phyloP scores from a whole-genome alignment of 2,888 invertebrate genomes.

The Hoplodrina ambigua region DNA sequence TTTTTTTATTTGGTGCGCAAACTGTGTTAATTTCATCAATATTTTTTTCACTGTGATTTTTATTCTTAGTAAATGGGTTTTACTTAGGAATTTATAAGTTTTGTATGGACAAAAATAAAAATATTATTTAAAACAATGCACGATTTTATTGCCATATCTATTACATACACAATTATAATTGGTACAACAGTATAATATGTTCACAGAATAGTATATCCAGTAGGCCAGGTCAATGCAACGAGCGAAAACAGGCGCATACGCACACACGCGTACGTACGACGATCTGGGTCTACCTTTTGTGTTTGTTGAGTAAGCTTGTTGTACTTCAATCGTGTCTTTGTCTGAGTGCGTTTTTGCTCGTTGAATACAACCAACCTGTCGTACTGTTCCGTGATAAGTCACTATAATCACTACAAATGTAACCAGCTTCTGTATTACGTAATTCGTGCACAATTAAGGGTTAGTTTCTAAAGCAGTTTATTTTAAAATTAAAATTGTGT shows the following conservation, averaged over 20 bases:
- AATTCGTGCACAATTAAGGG: conserved; percentile 67
- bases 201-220: background rate
- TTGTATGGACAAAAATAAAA: conserved; percentile 66
- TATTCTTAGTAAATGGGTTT: conserved; percentile 50
- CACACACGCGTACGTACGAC: background rate
- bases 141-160: conserved; percentile 87
- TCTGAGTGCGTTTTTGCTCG: background rate
- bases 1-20: conserved; percentile 42
- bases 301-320: background rate
- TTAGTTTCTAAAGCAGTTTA: conserved; percentile 65
- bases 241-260: background rate
- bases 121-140: conserved; percentile 79
- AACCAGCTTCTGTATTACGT: conserved; percentile 53
- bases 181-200: conserved; percentile 75
- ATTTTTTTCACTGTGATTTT: conserved; percentile 60
- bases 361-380: background rate
- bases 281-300: too few species aligned
- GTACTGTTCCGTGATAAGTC: conserved; percentile 29
- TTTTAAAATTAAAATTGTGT: conserved; percentile 86
- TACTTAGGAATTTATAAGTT: conserved; percentile 53
- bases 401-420: conserved; percentile 54
- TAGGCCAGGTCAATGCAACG: background rate
- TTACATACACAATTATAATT: conserved; percentile 89
- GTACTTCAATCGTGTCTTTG: background rate
- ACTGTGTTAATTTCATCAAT: conserved; percentile 45